These are phyloP conservation scores for Acipenser transmontanus DNA, from an alignment of 2,797 vertebrate species.

Conservation along the genomic window DNA sequence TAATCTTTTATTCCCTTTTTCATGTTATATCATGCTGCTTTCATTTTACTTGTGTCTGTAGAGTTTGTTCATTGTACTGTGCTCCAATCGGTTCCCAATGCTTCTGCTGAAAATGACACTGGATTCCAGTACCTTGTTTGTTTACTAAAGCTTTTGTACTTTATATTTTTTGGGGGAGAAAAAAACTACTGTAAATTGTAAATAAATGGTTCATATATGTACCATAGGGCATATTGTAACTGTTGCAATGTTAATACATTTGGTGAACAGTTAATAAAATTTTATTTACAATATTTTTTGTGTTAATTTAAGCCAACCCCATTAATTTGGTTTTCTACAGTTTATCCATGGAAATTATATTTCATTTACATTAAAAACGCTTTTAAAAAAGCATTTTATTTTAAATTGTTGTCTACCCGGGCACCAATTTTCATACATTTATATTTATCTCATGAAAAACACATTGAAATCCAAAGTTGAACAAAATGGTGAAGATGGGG, in stretches of 20 bases:
- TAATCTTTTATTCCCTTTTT: too few relatives aligned
- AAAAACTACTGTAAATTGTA: constrained; percentile 81
- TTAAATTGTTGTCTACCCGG: too few relatives aligned
- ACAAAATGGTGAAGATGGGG: too few relatives aligned
- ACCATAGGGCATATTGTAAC: constrained; percentile 67
- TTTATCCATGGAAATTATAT: neutral
- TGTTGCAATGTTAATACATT: constrained; percentile 70
- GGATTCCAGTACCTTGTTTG: constrained; percentile 67
- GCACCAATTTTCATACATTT: too few relatives aligned
- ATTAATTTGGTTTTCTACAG: too few relatives aligned
- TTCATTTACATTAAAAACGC: too few relatives aligned
- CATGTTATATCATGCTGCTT: too few relatives aligned
- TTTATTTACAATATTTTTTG: constrained; percentile 71
- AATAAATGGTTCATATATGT: constrained; percentile 69
- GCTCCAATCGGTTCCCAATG: constrained; percentile 53
- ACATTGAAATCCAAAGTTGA: too few relatives aligned
- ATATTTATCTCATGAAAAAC: too few relatives aligned
- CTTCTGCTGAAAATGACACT: constrained; percentile 54
- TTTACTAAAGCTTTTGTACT: constrained; percentile 80
- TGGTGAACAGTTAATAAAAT: constrained; percentile 80
- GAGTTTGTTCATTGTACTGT: constrained; percentile 47
- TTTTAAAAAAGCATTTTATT: too few relatives aligned
- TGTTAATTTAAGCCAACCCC: neutral
- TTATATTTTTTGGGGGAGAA: constrained; percentile 71
- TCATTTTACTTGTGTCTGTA: constrained; percentile 24